These are phyloP conservation scores for Labeo catla DNA, from an alignment of 2,113 vertebrate species.

Conservation along the genomic window DNA sequence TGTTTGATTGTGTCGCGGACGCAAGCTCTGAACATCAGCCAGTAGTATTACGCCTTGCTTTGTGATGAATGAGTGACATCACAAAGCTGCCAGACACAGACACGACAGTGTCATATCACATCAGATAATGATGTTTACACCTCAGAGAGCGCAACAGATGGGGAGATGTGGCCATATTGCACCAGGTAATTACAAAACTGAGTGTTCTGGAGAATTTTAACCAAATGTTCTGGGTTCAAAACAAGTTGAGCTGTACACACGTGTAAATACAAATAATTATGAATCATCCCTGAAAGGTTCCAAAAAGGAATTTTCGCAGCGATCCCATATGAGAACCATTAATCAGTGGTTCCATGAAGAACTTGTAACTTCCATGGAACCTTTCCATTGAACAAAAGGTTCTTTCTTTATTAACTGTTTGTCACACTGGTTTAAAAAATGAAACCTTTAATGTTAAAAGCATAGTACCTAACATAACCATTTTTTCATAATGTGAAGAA, in stretches of 20 bases:
- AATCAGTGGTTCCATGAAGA: background rate
- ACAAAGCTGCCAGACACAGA: conserved; percentile 8
- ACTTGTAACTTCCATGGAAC: too few relatives aligned
- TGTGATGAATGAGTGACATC: conserved; percentile 21
- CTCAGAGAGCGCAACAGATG: background rate
- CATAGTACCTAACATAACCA: background rate
- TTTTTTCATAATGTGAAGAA: background rate
- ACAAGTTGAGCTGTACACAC: background rate
- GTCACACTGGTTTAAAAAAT: too few relatives aligned
- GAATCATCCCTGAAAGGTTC: background rate
- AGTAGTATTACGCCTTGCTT: background rate
- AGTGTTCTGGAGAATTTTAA: background rate
- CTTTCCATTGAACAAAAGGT: too few relatives aligned
- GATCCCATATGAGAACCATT: background rate
- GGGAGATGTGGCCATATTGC: background rate
- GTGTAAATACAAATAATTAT: background rate
- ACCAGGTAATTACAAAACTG: conserved; percentile 11
- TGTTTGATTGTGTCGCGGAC: background rate
- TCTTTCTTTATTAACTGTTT: too few relatives aligned
- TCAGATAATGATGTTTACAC: background rate
- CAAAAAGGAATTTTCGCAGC: background rate
- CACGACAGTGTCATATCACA: conserved; percentile 15
- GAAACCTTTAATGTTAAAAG: too few relatives aligned
- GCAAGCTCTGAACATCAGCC: background rate
- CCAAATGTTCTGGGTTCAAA: background rate